Conservation (phyloP, 2,797 vertebrate species). For the Pseudomugil tenellus region DNA sequence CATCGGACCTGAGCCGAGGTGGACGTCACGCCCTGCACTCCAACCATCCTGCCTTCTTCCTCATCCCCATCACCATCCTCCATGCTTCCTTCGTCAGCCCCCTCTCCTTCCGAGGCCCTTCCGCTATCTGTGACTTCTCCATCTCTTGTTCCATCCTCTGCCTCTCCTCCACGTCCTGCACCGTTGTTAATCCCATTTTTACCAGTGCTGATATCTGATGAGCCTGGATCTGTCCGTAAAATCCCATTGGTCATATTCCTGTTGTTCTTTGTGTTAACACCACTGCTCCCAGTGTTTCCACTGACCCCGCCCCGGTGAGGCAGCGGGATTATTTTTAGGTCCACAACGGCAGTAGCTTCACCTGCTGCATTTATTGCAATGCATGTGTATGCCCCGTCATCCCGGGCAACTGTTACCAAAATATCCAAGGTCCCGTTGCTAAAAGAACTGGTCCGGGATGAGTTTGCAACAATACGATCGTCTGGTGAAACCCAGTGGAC, state of each 20-base stretch:
- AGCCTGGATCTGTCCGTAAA: conserved; percentile 82
- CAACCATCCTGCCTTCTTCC: conserved; percentile 79
- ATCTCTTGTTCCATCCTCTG: conserved; percentile 55
- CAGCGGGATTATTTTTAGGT: conserved; percentile 90
- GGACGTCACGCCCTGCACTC: conserved; percentile 88
- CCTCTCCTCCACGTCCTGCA: conserved; percentile 55
- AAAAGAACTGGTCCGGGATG: conserved; percentile 88
- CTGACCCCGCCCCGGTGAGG: conserved; percentile 84
- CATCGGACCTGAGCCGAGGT: conserved; percentile 90
- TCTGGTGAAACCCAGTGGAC: conserved; percentile 95
- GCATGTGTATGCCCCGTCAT: conserved; percentile 90
- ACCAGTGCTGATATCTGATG: conserved; percentile 85
- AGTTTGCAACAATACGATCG: conserved; percentile 90
- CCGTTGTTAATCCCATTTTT: conserved; percentile 78
- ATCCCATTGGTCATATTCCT: conserved; percentile 76
- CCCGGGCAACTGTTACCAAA: conserved; percentile 87
- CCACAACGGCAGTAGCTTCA: conserved; percentile 88
- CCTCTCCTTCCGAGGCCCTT: conserved; percentile 42
- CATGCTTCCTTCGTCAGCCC: conserved; percentile 58
- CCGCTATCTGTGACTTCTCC: conserved; percentile 33
- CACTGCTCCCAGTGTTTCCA: conserved; percentile 66
- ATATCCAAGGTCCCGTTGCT: conserved; percentile 92
- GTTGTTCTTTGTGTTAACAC: conserved; percentile 74
- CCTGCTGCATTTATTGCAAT: conserved; percentile 93
- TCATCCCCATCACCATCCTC: conserved; percentile 68